phyloP scores from a whole-genome alignment of 2,797 vertebrate genomes.

The Mus caroli region DNA sequence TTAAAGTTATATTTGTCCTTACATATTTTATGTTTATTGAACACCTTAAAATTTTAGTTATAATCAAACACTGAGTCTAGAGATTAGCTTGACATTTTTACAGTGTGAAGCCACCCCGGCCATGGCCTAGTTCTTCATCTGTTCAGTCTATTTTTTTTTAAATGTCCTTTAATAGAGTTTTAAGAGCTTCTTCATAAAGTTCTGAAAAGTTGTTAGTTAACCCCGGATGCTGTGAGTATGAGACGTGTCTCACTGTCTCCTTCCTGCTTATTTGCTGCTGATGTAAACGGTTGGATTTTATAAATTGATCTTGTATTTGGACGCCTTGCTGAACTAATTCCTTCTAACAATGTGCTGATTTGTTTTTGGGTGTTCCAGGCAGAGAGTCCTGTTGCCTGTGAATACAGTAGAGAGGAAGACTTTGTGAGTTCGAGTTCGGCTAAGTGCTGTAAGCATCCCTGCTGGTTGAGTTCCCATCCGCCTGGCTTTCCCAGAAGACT shows the following conservation, averaged over 20 bases:
- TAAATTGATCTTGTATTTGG: constrained; percentile 59
- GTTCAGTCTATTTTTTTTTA: constrained; percentile 33
- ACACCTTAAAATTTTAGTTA: constrained; percentile 26
- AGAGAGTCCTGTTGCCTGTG: not conserved
- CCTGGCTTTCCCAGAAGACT: not conserved
- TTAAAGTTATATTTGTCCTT: constrained; percentile 3
- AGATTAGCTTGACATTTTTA: constrained; percentile 35
- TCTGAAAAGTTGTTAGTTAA: constrained; percentile 54
- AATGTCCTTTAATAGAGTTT: constrained; percentile 14
- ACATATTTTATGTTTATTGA: constrained; percentile 2
- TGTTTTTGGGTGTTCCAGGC: constrained; percentile 11
- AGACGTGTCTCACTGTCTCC: not conserved
- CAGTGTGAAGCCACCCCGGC: not conserved
- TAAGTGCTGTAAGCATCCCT: not conserved
- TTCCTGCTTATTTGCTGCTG: constrained; percentile 10
- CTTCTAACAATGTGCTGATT: constrained; percentile 39
- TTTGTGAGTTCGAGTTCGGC: not conserved
- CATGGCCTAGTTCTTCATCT: not conserved
- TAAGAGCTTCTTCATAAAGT: constrained; percentile 4
- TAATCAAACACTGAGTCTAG: not conserved
- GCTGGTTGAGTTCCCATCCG: not conserved
- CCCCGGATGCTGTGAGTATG: constrained; percentile 3
- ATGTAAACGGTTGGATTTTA: constrained; percentile 40
- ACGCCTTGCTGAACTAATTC: not conserved
- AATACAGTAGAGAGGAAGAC: not conserved